These are phyloP conservation scores for Sarcophilus harrisii DNA, from an alignment of 2,797 vertebrate genomes.

Conservation along the genomic window DNA sequence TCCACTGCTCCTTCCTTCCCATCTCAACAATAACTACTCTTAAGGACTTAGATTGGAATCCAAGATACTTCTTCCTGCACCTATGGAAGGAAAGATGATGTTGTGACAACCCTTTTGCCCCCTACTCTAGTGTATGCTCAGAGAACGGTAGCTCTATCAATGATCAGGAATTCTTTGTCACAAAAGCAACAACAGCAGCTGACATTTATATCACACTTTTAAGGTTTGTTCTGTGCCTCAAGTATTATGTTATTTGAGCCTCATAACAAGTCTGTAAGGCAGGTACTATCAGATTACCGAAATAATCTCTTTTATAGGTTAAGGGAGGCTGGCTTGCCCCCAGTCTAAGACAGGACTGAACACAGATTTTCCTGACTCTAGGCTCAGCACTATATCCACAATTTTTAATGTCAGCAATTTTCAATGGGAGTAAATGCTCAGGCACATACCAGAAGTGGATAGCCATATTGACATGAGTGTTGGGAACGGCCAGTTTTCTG, in stretches of 20 bases:
- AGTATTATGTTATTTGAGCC: background rate
- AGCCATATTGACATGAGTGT: background rate
- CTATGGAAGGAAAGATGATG: background rate
- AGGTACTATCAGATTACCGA: background rate
- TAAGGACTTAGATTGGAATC: background rate
- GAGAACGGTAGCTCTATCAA: background rate
- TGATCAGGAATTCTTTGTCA: constrained; percentile 7
- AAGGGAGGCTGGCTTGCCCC: background rate
- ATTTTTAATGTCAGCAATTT: background rate
- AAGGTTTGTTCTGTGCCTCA: background rate
- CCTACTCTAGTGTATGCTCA: background rate
- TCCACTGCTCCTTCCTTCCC: background rate
- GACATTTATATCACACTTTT: background rate
- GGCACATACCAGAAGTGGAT: background rate
- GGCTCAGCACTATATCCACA: background rate
- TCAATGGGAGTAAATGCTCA: background rate
- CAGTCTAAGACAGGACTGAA: background rate
- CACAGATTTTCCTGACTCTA: background rate
- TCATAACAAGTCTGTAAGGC: background rate
- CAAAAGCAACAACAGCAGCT: background rate
- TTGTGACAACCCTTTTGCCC: background rate
- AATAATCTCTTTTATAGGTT: background rate
- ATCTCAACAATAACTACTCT: background rate
- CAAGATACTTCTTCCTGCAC: background rate
- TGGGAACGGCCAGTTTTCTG: background rate